phyloP scores from a whole-genome alignment of 2,113 vertebrate species.

The Mirounga angustirostris region DNA sequence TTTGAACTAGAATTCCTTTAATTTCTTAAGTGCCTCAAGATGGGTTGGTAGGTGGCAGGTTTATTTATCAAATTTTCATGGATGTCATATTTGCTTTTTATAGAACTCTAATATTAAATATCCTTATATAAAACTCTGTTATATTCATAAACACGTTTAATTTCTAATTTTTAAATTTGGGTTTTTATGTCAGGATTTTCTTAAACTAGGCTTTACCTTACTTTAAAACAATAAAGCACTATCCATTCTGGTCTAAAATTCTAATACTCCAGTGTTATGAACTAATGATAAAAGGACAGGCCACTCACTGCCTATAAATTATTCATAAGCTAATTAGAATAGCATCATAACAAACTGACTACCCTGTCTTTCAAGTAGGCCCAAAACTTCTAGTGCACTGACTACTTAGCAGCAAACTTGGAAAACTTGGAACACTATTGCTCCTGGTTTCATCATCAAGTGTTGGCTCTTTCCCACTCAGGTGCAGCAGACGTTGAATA shows the following conservation, averaged over 20 bases:
- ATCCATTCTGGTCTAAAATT: slow-evolving; percentile 5
- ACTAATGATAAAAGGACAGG: not conserved
- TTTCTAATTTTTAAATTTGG: slow-evolving; percentile 26
- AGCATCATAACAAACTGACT: not conserved
- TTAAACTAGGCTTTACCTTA: not conserved
- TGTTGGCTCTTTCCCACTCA: slow-evolving; percentile 76
- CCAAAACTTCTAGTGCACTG: not conserved
- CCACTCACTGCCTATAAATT: not conserved
- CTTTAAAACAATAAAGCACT: slow-evolving; percentile 39
- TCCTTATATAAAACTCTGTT: slow-evolving; percentile 35
- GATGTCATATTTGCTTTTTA: slow-evolving; percentile 54
- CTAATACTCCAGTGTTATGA: not conserved
- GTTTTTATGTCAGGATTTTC: slow-evolving; percentile 58
- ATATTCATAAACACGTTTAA: not conserved
- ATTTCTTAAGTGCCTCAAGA: slow-evolving; percentile 42
- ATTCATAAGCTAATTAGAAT: not conserved
- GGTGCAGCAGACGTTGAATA: slow-evolving; percentile 96
- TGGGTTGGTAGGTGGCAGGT: not conserved
- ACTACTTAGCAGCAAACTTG: not conserved
- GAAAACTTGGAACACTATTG: not conserved
- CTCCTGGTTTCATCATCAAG: slow-evolving; percentile 1
- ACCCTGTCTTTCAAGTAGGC: not conserved
- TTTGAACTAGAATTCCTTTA: slow-evolving; percentile 56
- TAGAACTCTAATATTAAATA: slow-evolving; percentile 29
- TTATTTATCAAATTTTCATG: slow-evolving; percentile 52